Conservation (phyloP, 2,113 vertebrate genomes). For the Lota lota region DNA sequence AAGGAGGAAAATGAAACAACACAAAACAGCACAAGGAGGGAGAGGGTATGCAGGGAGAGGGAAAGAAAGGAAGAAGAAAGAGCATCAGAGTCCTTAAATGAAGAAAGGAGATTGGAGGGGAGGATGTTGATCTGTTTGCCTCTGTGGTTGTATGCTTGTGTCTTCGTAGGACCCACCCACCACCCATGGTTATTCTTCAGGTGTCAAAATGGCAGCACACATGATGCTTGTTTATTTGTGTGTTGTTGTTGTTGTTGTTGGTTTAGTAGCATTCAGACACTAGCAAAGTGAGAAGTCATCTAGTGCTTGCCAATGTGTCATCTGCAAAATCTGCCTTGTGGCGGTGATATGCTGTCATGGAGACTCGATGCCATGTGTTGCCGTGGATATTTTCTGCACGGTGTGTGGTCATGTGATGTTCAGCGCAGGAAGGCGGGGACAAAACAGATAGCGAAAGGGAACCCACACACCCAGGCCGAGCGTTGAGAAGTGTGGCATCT, state of each 20-base stretch:
- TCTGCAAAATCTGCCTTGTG: conserved; percentile 60
- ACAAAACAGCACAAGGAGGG: conserved; percentile 61
- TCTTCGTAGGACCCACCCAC: conserved; percentile 59
- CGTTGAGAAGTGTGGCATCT: conserved; percentile 45
- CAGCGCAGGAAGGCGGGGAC: conserved; percentile 40
- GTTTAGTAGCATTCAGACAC: conserved; percentile 47
- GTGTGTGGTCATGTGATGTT: conserved; percentile 63
- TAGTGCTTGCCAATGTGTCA: conserved; percentile 54
- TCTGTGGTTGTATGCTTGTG: conserved; percentile 70
- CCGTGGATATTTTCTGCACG: conserved; percentile 53
- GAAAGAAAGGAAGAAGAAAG: conserved; percentile 35
- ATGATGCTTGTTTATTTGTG: conserved; percentile 49
- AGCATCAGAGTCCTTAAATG: conserved; percentile 71
- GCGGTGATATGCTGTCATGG: conserved; percentile 62
- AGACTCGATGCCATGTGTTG: conserved; percentile 53
- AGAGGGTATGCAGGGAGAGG: conserved; percentile 35
- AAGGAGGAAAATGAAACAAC: conserved; percentile 52
- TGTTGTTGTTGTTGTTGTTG: conserved; percentile 22
- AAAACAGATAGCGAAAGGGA: conserved; percentile 31
- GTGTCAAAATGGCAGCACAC: conserved; percentile 58
- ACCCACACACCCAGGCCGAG: conserved; percentile 40
- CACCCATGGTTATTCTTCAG: conserved; percentile 65
- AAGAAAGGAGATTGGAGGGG: conserved; percentile 51
- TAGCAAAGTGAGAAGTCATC: conserved; percentile 57
- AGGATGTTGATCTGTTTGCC: conserved; percentile 59